These are phyloP conservation scores for Planiliza haematocheilus DNA, from an alignment of 2,113 vertebrate species.

Conservation along the genomic window DNA sequence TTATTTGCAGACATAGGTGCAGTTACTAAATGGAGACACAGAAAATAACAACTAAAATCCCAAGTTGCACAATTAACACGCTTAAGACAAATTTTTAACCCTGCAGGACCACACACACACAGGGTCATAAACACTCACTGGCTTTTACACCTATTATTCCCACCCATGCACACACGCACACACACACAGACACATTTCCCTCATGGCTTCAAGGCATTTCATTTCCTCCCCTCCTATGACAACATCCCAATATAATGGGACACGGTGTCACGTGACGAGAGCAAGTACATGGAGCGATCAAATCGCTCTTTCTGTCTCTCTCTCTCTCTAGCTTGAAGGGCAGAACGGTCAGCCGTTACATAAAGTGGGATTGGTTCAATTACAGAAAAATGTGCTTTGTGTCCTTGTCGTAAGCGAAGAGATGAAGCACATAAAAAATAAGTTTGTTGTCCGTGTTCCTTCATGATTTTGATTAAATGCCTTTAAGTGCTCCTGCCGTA, in stretches of 20 bases:
- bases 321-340: conserved; percentile 70
- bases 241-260: conserved; percentile 80
- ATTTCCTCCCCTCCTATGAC: conserved; percentile 78
- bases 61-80: conserved; percentile 32
- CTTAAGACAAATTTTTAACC: not conserved
- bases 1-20: conserved; percentile 9
- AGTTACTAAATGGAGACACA: not conserved
- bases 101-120: conserved; percentile 14
- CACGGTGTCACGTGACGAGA: conserved; percentile 76
- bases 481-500: conserved; percentile 9
- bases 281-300: conserved; percentile 71
- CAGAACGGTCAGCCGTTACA: conserved; percentile 75
- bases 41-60: not conserved
- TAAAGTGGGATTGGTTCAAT: conserved; percentile 73
- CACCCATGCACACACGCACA: conserved; percentile 8
- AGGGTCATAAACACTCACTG: not conserved
- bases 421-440: conserved; percentile 52
- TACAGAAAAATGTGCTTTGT: conserved; percentile 70
- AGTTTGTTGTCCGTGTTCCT: conserved; percentile 31
- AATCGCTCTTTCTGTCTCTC: conserved; percentile 59
- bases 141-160: not conserved
- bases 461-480: conserved; percentile 45
- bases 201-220: conserved; percentile 73
- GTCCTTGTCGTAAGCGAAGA: conserved; percentile 61
- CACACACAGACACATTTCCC: conserved; percentile 15